Base-by-base conservation (phyloP, 2,888 invertebrate genomes). In the Leucania comma region DNA sequence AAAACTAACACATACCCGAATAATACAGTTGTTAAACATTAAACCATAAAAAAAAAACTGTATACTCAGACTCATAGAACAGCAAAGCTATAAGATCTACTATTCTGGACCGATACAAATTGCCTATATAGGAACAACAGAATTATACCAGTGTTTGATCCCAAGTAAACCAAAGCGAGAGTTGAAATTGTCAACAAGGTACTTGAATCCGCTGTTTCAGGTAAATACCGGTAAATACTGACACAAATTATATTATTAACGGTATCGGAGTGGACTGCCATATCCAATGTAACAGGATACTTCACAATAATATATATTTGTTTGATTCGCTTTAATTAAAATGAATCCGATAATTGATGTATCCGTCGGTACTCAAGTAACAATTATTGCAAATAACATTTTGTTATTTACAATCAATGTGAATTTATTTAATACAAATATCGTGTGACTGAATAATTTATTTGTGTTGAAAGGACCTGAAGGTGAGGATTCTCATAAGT, bases 291-390 rank as follows among this genome's bases (percentile, higher is more conserved):
- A 57, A 24, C 50, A 46, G 20, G 10, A 38, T 59, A 65, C 69
- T 71, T 61, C 35, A 57, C 20, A 72, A 56, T 65, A 24, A 35
- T 35, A 29, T 35, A 29, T 56, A 74, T 65, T 74, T 74, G 50
- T 71, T 67, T 71, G 54, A 75, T 29, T 54, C 59, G 48, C 24
- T 74, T 50, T 35, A 54, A 67, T 67, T 75, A 64, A 68, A 58
- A 72, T 29, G n/a, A 51, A 71, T 42, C 38, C 32, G 61, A n/a
- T 75, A 75, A 75, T 75, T 67, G 51, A 46, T 57, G 50, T 57
- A 53, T 66, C 59, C 29, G 32, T 48, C 20, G 63, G 56, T 59
- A 14, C 51, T 65, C 51, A 59, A 38, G 56, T 63, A 35, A 35
- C 51, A 29, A 63, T 72, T 67, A 67, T 56, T 50, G 48, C 42